phyloP scores from a whole-genome alignment of 2,888 invertebrate species.

The Macrosiphum euphorbiae region DNA sequence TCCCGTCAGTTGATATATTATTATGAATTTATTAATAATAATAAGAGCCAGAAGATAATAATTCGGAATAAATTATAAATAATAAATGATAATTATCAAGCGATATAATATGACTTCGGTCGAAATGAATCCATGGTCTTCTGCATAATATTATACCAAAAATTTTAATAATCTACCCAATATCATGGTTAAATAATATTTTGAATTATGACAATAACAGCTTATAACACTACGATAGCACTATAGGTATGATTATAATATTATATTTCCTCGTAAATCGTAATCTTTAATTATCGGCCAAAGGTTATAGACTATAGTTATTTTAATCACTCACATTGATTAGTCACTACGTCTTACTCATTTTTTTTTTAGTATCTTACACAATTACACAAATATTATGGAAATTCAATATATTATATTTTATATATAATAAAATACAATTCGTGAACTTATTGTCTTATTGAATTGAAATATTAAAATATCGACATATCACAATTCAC shows the following conservation, averaged over 20 bases:
- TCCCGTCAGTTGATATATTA: neutral
- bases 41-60: neutral
- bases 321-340: neutral
- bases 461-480: neutral
- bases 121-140: neutral
- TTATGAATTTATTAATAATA: neutral
- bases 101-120: neutral
- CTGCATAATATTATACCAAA: neutral
- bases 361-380: neutral
- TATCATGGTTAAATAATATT: neutral
- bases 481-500: neutral
- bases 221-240: neutral
- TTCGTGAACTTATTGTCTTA: neutral
- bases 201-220: neutral
- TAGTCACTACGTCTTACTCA: neutral
- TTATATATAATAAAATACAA: neutral
- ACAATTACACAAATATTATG: neutral
- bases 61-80: neutral
- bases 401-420: neutral
- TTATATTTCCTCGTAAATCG: neutral
- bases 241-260: neutral
- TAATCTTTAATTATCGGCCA: neutral
- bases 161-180: neutral
- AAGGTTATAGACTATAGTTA: conserved; percentile 1
- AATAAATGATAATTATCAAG: neutral